phyloP scores from a whole-genome alignment of 1,140 invertebrate species.

The Trichonephila clavipes region DNA sequence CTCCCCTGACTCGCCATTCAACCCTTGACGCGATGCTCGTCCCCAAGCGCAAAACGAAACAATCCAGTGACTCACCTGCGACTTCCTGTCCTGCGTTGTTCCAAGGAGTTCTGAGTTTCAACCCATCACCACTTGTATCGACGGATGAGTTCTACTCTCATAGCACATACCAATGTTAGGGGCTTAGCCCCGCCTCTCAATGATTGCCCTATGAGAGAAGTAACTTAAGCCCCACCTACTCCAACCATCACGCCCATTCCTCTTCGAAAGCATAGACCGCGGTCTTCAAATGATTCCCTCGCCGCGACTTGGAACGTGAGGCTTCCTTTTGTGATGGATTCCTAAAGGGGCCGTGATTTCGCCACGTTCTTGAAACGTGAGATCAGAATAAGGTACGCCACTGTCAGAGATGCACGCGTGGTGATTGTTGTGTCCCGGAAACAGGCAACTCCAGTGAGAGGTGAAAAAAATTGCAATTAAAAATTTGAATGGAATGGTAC shows the following conservation, averaged over 20 bases:
- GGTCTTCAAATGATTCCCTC: slow-evolving; percentile 56
- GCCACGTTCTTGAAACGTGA: not conserved
- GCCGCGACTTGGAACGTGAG: slow-evolving; percentile 23
- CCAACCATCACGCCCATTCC: not conserved
- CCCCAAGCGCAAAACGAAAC: slow-evolving; percentile 57
- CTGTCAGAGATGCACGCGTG: not conserved
- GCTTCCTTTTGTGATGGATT: slow-evolving; percentile 48
- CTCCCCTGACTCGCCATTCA: not conserved
- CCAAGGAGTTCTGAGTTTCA: slow-evolving; percentile 21
- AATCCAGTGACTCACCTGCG: slow-evolving; percentile 64
- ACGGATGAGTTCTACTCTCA: slow-evolving; percentile 18
- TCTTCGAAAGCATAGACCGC: slow-evolving; percentile 53
- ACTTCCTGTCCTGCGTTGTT: slow-evolving; percentile 48
- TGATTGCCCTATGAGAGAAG: slow-evolving; percentile 58
- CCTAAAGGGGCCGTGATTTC: slow-evolving; percentile 13
- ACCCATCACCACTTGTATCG: slow-evolving; percentile 51
- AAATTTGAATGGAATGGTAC: not conserved
- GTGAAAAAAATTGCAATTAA: not conserved
- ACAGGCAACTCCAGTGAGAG: no score
- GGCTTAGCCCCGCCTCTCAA: slow-evolving; percentile 17
- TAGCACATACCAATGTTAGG: slow-evolving; percentile 25
- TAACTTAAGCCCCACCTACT: slow-evolving; percentile 35
- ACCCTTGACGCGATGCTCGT: slow-evolving; percentile 1
- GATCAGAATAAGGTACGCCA: not conserved
- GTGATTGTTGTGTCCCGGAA: not conserved